Percentiles rank a stretch among this genome's conserved stretches.
phyloP scores from a whole-genome alignment of 1,140 invertebrate species.

The Brachionus rotundiformis region DNA sequence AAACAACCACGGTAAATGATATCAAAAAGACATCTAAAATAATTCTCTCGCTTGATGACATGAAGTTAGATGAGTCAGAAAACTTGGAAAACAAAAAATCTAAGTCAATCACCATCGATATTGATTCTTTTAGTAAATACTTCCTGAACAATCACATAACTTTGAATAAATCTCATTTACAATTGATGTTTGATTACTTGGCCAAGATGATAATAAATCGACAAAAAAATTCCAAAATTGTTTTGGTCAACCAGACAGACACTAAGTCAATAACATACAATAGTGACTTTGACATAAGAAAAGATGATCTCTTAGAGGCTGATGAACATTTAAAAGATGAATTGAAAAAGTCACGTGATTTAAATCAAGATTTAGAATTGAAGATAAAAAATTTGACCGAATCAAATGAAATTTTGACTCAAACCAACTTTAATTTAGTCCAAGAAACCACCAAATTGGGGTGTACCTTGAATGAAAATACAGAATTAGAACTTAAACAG shows the following conservation, averaged over 20 bases:
- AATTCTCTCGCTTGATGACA: not conserved
- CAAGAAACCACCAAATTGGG: not conserved
- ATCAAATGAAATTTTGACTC: not conserved
- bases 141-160: slow-evolving; percentile 37
- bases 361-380: not conserved
- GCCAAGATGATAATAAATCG: not conserved
- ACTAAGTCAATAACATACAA: slow-evolving; percentile 10
- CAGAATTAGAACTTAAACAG: not conserved
- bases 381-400: not conserved
- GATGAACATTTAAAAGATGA: not conserved
- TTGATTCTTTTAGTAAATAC: slow-evolving; percentile 23
- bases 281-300: not conserved
- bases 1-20: slow-evolving; percentile 10
- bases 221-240: slow-evolving; percentile 5
- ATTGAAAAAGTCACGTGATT: not conserved
- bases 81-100: not conserved
- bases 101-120: not conserved
- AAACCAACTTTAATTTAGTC: slow-evolving; percentile 34
- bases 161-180: slow-evolving; percentile 2
- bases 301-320: not conserved
- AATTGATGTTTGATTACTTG: slow-evolving; percentile 29
- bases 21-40: slow-evolving; percentile 34
- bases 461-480: not conserved
- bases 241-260: not conserved
- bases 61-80: not conserved